Percentiles rank a stretch among this genome's conserved stretches.
phyloP scores from a whole-genome alignment of 2,113 vertebrate species.

The Amphiprion percula region DNA sequence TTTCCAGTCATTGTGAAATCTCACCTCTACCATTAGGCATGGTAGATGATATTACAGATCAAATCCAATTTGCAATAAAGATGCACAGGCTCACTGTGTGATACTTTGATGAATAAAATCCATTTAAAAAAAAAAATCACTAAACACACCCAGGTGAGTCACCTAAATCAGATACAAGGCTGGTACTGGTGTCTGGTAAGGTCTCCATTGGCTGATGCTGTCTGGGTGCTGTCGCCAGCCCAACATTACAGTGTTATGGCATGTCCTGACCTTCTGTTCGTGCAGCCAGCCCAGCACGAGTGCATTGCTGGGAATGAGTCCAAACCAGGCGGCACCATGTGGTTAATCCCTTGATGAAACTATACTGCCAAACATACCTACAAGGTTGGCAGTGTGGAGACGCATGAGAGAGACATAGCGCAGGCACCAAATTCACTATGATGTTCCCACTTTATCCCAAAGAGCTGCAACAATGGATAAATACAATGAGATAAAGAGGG shows the following conservation, averaged over 20 bases:
- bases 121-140: background rate
- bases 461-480: slow-evolving; percentile 55
- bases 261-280: slow-evolving; percentile 77
- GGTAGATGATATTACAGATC: slow-evolving; percentile 37
- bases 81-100: slow-evolving; percentile 18
- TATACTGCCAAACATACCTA: slow-evolving; percentile 51
- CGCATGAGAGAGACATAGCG: slow-evolving; percentile 12
- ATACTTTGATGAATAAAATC: slow-evolving; percentile 19
- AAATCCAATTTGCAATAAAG: slow-evolving; percentile 62
- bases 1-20: slow-evolving; percentile 44
- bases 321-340: slow-evolving; percentile 53
- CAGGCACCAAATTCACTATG: slow-evolving; percentile 25
- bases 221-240: slow-evolving; percentile 29
- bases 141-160: slow-evolving; percentile 17
- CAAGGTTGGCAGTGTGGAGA: slow-evolving; percentile 35
- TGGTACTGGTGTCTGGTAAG: slow-evolving; percentile 6
- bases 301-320: slow-evolving; percentile 39
- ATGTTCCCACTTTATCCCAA: slow-evolving; percentile 34
- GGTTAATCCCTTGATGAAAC: slow-evolving; percentile 70
- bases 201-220: slow-evolving; percentile 28
- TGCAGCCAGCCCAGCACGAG: slow-evolving; percentile 55
- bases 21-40: slow-evolving; percentile 34
- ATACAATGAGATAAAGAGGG: slow-evolving; percentile 53
- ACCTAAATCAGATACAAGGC: slow-evolving; percentile 19
- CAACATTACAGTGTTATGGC: slow-evolving; percentile 59